These are phyloP conservation scores for Anolis sagrei DNA, from an alignment of 2,113 vertebrate genomes.

Conservation along the genomic window DNA sequence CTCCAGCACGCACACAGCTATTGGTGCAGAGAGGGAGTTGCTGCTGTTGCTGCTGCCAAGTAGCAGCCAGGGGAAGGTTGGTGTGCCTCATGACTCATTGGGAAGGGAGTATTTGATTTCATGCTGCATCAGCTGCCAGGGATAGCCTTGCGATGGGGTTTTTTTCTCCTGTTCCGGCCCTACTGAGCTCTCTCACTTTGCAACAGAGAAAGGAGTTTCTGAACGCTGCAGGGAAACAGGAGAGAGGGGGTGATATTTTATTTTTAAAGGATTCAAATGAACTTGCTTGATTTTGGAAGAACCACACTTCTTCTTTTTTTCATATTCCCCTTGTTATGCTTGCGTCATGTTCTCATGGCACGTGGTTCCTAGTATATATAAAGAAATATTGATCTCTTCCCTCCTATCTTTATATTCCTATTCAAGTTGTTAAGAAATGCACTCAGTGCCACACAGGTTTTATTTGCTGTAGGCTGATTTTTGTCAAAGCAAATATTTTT, in stretches of 20 bases:
- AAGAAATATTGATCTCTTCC: neutral
- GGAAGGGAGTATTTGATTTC: conserved; percentile 6
- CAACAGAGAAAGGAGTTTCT: neutral
- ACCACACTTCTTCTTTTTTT: neutral
- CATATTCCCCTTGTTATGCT: neutral
- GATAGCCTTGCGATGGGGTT: neutral
- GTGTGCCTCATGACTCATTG: neutral
- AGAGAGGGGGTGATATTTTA: neutral
- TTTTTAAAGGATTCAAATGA: neutral
- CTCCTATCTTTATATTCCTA: neutral
- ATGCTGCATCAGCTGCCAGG: conserved; percentile 18
- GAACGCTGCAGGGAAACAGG: neutral
- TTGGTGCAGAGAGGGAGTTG: neutral
- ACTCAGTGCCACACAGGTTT: neutral
- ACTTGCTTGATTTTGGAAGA: neutral
- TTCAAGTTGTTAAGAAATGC: neutral
- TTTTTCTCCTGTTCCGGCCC: neutral
- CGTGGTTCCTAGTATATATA: neutral
- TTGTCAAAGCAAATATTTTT: neutral
- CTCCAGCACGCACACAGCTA: neutral
- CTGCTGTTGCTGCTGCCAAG: neutral
- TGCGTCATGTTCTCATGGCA: neutral
- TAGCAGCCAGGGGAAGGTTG: conserved; percentile 8
- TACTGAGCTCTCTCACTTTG: conserved; percentile 1
- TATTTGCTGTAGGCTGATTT: neutral